Evolutionary conservation across 2,113 vertebrate species (phyloP), one percentile per base, ranked within the genome.

Genomic region (Muntiacus muntjak): DNA sequence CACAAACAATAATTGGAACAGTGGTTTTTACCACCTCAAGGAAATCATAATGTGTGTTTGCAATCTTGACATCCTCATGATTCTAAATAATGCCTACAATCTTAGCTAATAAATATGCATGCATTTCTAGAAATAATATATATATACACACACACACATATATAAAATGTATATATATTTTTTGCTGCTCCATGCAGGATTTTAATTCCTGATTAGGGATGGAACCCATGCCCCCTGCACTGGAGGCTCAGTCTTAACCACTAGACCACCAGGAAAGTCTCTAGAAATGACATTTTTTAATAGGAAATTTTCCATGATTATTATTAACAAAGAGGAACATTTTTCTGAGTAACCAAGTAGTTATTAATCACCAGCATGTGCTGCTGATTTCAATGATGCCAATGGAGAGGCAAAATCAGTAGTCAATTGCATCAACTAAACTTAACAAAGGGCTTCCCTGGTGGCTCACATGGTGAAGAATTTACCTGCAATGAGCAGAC

Each of bases 51-150:
- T 60, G 3, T 67, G 58, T 83, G 71, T 89, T 85, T 57, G 6
- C 21, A 85, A 5, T 36, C 50, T 94, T 55, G 17, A 50, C 33
- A 64, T 67, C 74, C 52, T 94, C 3, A 16, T 54, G 7, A 92
- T 81, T 96, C 21, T 74, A 86, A 47, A 47, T 45, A 79, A 93
- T 94, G 28, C 28, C 36, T 85, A 25, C 11, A 94, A n/a, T 58
- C 15, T n/a, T 90, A 87, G 10, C 13, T 85, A 91, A 94, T 76
- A 92, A 52, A 7, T 78, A 71, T 30, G 89, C 1, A 87, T 12
- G 4, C 2, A 43, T 94, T 93, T 90, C 25, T 83, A 23, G 25
- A 95, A 92, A 83, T 54, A 25, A 81, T 33, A n/a, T 30, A 1
- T 9, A 28, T 26, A 14, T 3, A 50, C 2, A 47, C 11, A 5